Evolutionary conservation across 2,113 vertebrate genomes (phyloP).

Genomic region (Stomatorhinus ivindoensis): DNA sequence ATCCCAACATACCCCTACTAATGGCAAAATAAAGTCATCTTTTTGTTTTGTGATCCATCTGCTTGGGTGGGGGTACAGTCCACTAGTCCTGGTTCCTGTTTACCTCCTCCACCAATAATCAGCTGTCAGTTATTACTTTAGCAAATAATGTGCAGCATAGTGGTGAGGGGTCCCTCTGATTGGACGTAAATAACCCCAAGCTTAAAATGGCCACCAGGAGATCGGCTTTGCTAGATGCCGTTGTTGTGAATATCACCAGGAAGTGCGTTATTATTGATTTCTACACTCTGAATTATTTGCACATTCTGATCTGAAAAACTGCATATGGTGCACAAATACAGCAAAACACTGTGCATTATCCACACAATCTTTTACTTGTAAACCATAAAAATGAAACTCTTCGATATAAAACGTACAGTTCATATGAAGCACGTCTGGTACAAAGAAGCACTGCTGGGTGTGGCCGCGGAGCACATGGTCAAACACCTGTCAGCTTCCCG

Average conservation of each 20-base stretch:
- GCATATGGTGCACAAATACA: neutral
- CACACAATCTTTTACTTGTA: slow-evolving; percentile 77
- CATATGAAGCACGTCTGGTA: slow-evolving; percentile 71
- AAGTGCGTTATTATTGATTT: neutral
- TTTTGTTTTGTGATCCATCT: neutral
- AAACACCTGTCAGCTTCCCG: slow-evolving; percentile 69
- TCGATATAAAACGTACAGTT: slow-evolving; percentile 76
- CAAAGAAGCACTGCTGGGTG: slow-evolving; percentile 70
- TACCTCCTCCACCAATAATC: neutral
- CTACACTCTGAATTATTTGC: neutral
- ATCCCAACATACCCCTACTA: neutral
- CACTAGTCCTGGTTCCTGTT: neutral
- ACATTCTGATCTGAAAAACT: neutral
- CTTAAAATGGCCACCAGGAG: neutral
- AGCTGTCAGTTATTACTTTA: neutral
- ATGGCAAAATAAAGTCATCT: neutral
- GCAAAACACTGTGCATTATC: slow-evolving; percentile 40
- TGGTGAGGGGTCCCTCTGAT: neutral
- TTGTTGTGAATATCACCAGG: neutral
- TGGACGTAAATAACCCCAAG: neutral
- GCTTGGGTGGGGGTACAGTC: neutral
- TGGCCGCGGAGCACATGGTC: slow-evolving; percentile 63
- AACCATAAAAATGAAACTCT: slow-evolving; percentile 76
- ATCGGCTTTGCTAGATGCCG: neutral
- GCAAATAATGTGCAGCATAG: neutral